Percentiles rank a stretch among this genome's conserved stretches.
These are phyloP conservation scores for Teinopalpus imperialis DNA, from an alignment of 2,888 invertebrate species.

Conservation along the genomic window DNA sequence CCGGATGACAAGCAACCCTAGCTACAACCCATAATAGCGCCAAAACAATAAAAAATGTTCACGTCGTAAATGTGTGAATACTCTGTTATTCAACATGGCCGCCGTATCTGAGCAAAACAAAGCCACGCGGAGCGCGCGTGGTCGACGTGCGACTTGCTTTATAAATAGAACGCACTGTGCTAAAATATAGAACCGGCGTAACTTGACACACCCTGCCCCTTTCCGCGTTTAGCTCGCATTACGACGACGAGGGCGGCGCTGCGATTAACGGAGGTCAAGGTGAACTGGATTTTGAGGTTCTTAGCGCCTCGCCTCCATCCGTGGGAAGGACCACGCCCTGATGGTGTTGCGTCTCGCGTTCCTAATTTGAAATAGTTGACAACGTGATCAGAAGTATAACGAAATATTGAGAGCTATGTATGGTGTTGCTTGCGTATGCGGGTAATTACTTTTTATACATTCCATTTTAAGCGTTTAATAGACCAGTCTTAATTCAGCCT, in stretches of 20 bases:
- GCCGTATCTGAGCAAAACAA: constrained; percentile 70
- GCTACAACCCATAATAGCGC: constrained; percentile 50
- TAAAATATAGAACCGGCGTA: constrained; percentile 46
- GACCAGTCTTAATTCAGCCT: too few species aligned
- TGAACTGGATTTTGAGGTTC: constrained; percentile 34
- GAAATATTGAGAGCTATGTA: too few species aligned
- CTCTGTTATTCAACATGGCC: constrained; percentile 42
- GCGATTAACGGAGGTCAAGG: constrained; percentile 37
- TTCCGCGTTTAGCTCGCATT: constrained; percentile 22
- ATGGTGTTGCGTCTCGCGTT: constrained; percentile 44
- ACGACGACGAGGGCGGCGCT: constrained; percentile 27
- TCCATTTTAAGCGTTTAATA: too few species aligned
- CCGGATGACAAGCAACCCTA: constrained; percentile 39
- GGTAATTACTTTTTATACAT: too few species aligned
- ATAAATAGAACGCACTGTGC: constrained; percentile 63
- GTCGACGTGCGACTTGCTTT: constrained; percentile 49
- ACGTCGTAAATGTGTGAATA: constrained; percentile 64
- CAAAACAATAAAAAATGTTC: constrained; percentile 53
- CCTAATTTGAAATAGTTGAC: constrained; percentile 57
- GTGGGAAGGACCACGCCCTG: constrained; percentile 62
- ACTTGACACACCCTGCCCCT: constrained; percentile 39
- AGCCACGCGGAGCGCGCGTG: constrained; percentile 71
- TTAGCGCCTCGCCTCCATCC: constrained; percentile 42
- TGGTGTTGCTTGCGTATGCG: too few species aligned
- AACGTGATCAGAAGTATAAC: constrained; percentile 32